These are phyloP conservation scores for Archocentrus centrarchus DNA, from an alignment of 2,113 vertebrate genomes.

Conservation along the genomic window DNA sequence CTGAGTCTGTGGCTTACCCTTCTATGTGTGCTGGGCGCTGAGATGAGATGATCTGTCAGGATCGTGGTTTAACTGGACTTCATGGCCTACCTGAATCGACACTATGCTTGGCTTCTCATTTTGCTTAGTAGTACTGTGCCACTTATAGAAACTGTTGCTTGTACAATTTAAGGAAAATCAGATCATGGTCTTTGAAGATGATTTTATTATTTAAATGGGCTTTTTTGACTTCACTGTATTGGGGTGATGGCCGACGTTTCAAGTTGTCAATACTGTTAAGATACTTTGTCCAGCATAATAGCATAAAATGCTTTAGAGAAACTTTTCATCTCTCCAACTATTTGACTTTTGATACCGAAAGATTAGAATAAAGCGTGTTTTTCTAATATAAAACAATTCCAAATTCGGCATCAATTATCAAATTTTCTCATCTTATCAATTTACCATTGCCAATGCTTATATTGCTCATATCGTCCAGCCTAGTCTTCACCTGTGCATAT, in stretches of 20 bases:
- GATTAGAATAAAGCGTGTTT: background rate
- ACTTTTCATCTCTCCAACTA: background rate
- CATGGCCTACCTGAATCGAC: background rate
- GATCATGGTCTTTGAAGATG: background rate
- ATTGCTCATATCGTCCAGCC: background rate
- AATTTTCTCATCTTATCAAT: background rate
- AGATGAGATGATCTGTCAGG: background rate
- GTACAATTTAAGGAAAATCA: background rate
- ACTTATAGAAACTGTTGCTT: background rate
- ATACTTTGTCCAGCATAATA: background rate
- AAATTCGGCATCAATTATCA: background rate
- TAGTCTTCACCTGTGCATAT: background rate
- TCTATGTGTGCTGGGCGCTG: background rate
- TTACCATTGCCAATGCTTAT: background rate
- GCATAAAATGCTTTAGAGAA: background rate
- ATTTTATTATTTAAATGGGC: background rate
- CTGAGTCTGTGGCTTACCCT: background rate
- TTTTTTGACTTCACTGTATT: background rate
- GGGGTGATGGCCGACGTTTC: background rate
- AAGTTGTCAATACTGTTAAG: background rate
- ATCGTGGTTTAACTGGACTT: background rate
- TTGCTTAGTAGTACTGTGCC: background rate
- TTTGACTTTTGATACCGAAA: background rate
- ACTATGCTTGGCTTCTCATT: background rate
- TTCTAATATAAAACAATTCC: background rate